These are phyloP conservation scores for Himalopsyche anomala DNA, from an alignment of 2,888 invertebrate species.

Conservation along the genomic window DNA sequence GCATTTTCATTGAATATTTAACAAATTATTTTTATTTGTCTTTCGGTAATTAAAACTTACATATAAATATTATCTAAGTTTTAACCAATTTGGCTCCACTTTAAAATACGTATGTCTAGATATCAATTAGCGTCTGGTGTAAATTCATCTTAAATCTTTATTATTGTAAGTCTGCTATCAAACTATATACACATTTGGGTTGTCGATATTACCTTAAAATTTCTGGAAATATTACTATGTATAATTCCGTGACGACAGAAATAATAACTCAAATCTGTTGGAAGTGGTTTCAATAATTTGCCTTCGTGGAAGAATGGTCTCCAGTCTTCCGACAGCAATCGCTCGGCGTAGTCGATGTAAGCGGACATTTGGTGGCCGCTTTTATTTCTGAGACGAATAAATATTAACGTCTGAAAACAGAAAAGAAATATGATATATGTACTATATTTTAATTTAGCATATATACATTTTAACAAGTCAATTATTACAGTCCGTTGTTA, in stretches of 20 bases:
- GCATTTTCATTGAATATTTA: too few species aligned
- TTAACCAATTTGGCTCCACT: too few species aligned
- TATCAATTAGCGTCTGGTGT: too few species aligned
- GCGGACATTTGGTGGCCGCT: constrained; percentile 89
- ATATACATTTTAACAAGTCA: too few species aligned
- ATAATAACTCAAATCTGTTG: constrained; percentile 85
- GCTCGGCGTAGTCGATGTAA: constrained; percentile 88
- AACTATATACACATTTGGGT: constrained; percentile 3
- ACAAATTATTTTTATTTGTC: too few species aligned
- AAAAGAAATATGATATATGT: constrained; percentile 51
- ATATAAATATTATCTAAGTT: too few species aligned
- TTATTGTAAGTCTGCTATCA: not conserved
- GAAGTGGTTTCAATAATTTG: constrained; percentile 80
- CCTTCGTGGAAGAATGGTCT: constrained; percentile 82
- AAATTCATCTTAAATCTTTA: not conserved
- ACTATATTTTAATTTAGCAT: too few species aligned
- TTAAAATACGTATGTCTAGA: too few species aligned
- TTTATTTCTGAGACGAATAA: constrained; percentile 82
- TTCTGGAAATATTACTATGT: constrained; percentile 84
- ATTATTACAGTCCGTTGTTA: too few species aligned
- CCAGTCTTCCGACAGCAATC: constrained; percentile 86
- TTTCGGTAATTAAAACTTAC: too few species aligned
- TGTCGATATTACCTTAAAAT: constrained; percentile 80
- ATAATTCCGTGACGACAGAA: constrained; percentile 86
- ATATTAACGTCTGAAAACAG: constrained; percentile 85